Conservation (phyloP, 2,888 invertebrate genomes). For the Acanthosoma haemorrhoidale region DNA sequence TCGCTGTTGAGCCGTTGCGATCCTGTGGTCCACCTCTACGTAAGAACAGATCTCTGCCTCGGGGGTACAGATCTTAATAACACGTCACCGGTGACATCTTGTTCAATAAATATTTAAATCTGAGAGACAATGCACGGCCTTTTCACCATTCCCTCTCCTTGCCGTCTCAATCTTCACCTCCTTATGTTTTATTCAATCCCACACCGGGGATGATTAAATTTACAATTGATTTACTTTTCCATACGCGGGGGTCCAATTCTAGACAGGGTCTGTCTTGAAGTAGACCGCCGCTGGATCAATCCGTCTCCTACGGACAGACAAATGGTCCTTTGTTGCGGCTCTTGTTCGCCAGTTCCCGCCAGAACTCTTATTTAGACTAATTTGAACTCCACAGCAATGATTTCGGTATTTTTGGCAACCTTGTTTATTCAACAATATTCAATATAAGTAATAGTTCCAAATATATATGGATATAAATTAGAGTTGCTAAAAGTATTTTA, state of each 20-base stretch:
- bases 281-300: not conserved
- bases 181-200: slow-evolving; percentile 13
- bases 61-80: slow-evolving; percentile 25
- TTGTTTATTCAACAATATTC: no score
- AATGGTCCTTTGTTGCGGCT: not conserved
- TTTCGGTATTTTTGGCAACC: no score
- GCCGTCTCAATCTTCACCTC: not conserved
- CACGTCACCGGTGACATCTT: slow-evolving; percentile 37
- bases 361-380: not conserved
- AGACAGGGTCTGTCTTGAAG: no score
- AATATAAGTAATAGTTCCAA: no score
- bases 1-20: no score
- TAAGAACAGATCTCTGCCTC: not conserved
- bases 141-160: not conserved
- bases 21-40: not conserved
- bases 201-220: slow-evolving; percentile 9
- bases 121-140: not conserved
- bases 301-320: no score
- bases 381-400: not conserved
- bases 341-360: no score
- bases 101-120: slow-evolving; percentile 38
- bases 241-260: not conserved
- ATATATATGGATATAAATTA: no score
- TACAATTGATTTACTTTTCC: slow-evolving; percentile 21
- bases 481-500: no score